A percentile compares a stretch with the other conserved stretches of the same genome.
Conservation (phyloP, 2,888 invertebrate species). For the Pterostichus niger region DNA sequence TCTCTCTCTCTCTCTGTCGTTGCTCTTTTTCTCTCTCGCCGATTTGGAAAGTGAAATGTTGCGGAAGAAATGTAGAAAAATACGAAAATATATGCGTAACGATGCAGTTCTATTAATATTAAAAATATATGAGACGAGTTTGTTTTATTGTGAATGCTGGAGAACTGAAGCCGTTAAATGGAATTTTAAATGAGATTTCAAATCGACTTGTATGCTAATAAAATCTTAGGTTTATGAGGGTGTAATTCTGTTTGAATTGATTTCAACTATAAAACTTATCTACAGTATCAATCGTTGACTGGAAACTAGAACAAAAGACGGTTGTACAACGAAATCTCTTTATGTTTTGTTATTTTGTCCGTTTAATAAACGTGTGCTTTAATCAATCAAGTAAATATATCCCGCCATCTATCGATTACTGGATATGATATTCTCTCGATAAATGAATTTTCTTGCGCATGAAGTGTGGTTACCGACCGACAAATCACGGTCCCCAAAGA, state of each 20-base stretch:
- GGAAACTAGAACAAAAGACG: neutral
- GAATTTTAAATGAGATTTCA: conserved; percentile 49
- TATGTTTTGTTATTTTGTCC: too few species aligned
- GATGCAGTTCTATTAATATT: conserved; percentile 57
- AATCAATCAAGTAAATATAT: too few species aligned
- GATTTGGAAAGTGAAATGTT: conserved; percentile 61
- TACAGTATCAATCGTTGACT: neutral
- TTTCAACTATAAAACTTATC: neutral
- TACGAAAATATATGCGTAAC: conserved; percentile 56
- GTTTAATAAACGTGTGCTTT: too few species aligned
- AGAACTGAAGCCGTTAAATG: conserved; percentile 33
- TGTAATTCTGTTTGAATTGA: conserved; percentile 12
- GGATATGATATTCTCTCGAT: too few species aligned
- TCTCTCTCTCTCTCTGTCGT: conserved; percentile 35
- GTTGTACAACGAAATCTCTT: too few species aligned
- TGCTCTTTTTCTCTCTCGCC: conserved; percentile 39
- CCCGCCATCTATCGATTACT: too few species aligned
- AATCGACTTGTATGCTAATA: conserved; percentile 29
- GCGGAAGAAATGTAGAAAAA: conserved; percentile 62
- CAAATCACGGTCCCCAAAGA: too few species aligned
- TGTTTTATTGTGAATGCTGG: conserved; percentile 41
- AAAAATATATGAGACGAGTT: conserved; percentile 51
- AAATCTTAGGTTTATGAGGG: conserved; percentile 31
- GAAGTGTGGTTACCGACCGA: too few species aligned
- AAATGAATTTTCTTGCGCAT: too few species aligned